These are phyloP conservation scores for Plecotus auritus DNA, from an alignment of 2,113 vertebrate genomes.

Conservation along the genomic window DNA sequence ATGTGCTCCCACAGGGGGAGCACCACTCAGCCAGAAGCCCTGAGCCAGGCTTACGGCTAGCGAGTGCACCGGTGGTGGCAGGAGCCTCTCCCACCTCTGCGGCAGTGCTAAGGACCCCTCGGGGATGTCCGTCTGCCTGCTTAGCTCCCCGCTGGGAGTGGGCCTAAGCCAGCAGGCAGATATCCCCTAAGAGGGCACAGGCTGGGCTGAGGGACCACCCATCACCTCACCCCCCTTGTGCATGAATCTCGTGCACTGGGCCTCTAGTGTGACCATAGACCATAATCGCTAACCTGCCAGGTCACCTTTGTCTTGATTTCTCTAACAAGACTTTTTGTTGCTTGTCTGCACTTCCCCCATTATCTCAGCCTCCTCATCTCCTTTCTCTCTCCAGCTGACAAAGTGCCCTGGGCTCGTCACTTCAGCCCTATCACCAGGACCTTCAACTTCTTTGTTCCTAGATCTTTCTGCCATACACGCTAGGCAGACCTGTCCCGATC, in stretches of 20 bases:
- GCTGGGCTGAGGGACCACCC: too few relatives aligned
- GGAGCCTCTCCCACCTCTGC: too few relatives aligned
- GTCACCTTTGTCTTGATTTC: not conserved
- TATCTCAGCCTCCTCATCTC: not conserved
- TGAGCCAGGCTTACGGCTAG: too few relatives aligned
- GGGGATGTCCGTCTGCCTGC: too few relatives aligned
- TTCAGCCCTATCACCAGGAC: not conserved
- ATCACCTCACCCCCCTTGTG: too few relatives aligned
- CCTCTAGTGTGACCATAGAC: not conserved
- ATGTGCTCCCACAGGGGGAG: too few relatives aligned
- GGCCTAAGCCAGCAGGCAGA: too few relatives aligned
- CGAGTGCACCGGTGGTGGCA: accelerated
- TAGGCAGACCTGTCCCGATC: not conserved
- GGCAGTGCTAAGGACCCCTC: too few relatives aligned
- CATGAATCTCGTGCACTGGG: too few relatives aligned
- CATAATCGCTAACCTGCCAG: not conserved
- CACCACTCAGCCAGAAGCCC: too few relatives aligned
- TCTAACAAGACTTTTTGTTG: not conserved
- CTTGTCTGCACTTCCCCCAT: not conserved
- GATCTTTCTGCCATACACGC: not conserved
- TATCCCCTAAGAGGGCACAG: too few relatives aligned
- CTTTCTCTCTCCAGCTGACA: not conserved
- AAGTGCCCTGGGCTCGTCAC: not conserved
- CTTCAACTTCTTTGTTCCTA: not conserved
- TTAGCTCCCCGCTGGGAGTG: too few relatives aligned